Percentiles rank a stretch among this genome's conserved stretches.
Conservation (phyloP, 2,797 vertebrate species). For the Anabas testudineus region DNA sequence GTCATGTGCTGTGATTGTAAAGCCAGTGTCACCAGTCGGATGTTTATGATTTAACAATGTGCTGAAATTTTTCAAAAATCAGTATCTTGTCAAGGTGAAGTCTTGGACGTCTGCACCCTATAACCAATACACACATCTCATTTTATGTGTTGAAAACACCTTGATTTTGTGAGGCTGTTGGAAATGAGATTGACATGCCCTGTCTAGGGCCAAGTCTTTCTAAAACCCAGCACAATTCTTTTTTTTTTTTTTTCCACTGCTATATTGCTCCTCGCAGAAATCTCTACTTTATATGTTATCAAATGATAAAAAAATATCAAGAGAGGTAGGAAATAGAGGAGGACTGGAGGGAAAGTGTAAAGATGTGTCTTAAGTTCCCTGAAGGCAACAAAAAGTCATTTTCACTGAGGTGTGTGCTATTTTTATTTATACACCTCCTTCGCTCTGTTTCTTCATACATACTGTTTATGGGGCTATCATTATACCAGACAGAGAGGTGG, state of each 20-base stretch:
- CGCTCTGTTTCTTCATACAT: slow-evolving; percentile 87
- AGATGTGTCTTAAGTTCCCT: slow-evolving; percentile 85
- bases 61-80: slow-evolving; percentile 68
- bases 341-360: slow-evolving; percentile 70
- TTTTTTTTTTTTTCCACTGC: slow-evolving; percentile 61
- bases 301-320: slow-evolving; percentile 81
- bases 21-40: slow-evolving; percentile 46
- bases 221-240: slow-evolving; percentile 64
- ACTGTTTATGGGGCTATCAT: slow-evolving; percentile 89
- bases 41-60: slow-evolving; percentile 59
- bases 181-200: slow-evolving; percentile 86
- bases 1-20: slow-evolving; percentile 35
- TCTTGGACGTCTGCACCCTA: slow-evolving; percentile 63
- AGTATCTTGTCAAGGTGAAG: slow-evolving; percentile 74
- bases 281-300: slow-evolving; percentile 83
- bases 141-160: slow-evolving; percentile 72
- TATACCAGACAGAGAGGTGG: slow-evolving; percentile 86
- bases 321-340: slow-evolving; percentile 79
- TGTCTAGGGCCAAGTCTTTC: slow-evolving; percentile 77
- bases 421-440: slow-evolving; percentile 87
- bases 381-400: slow-evolving; percentile 89
- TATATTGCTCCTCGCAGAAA: slow-evolving; percentile 79
- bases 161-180: slow-evolving; percentile 77
- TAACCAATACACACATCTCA: slow-evolving; percentile 64
- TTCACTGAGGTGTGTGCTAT: slow-evolving; percentile 85